phyloP scores from a whole-genome alignment of 2,797 vertebrate genomes.

The Amblyopsis hoosieri region DNA sequence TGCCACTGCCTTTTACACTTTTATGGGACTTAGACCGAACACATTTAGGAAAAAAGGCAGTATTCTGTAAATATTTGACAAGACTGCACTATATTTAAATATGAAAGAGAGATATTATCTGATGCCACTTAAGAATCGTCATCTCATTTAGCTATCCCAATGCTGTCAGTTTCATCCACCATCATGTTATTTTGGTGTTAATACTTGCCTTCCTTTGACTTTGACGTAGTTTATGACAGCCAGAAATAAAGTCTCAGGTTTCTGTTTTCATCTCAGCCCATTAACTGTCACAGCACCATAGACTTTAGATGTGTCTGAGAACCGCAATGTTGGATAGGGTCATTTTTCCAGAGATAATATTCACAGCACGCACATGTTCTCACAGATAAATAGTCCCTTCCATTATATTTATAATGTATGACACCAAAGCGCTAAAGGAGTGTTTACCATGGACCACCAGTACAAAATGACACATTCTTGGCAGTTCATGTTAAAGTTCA shows the following conservation, averaged over 20 bases:
- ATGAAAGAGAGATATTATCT: too few species aligned
- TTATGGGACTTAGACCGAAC: constrained; percentile 38
- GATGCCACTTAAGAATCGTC: too few species aligned
- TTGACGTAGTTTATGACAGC: constrained; percentile 30
- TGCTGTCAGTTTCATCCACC: constrained; percentile 32
- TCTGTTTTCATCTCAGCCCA: constrained; percentile 42
- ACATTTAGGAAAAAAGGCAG: constrained; percentile 5
- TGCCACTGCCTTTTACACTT: constrained; percentile 46
- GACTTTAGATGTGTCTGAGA: constrained; percentile 37
- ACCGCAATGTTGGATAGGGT: constrained; percentile 17
- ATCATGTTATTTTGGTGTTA: constrained; percentile 19
- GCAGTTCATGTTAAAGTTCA: too few species aligned
- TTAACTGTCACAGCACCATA: constrained; percentile 5
- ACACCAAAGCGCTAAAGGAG: too few species aligned
- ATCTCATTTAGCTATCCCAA: too few species aligned
- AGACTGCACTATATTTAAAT: neutral
- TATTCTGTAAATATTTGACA: constrained; percentile 31
- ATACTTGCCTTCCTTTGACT: constrained; percentile 27
- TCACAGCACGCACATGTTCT: constrained; percentile 53
- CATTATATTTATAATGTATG: constrained; percentile 9
- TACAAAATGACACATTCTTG: too few species aligned
- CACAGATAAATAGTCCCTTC: constrained; percentile 38
- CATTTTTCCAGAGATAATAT: constrained; percentile 36
- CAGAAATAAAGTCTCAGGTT: constrained; percentile 32
- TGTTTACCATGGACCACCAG: too few species aligned